Base-by-base conservation (phyloP, 1,140 invertebrate species). In the Hylaeus volcanicus region DNA sequence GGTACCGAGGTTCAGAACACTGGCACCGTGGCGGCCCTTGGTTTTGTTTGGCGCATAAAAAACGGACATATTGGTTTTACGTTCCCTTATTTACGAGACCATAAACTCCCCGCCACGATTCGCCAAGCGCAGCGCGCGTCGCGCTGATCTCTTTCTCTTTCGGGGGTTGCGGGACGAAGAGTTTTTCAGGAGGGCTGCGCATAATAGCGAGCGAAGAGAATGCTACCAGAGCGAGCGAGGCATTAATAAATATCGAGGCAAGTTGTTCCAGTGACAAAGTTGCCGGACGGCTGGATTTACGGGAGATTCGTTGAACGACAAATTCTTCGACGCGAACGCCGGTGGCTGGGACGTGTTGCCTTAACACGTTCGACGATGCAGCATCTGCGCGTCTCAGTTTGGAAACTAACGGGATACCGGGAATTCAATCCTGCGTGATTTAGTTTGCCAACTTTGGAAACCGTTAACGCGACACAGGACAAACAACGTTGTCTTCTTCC, bases 11-110 rank as follows among this genome's bases (percentile, higher is more conserved):
- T 26, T 26, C 26, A 0, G 26, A 26, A 26, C 26, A 26, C 26
- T 26, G 26, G 26, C 26, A 26, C 26, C 26, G 14, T 26, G 15
- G 55, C 69, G 51, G 74, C 58, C 14, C 37, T 53, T 41, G 84
- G 70, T 78, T 84, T 85, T 78, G 74, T 79, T 85, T 55, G 65
- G 14, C 39, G 74, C 37, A 72, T 86, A 89, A 87, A 89, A 89
- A 90, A 80, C 69, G 74, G 71, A 89, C 79, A 78, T 89, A 91
- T 90, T 88, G 90, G 81, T 89, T 91, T 91, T 91, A 90, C 87
- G 88, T 88, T 82, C 77, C 58, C 82, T 90, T 90, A 91, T 91
- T 92, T 92, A 92, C 88, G 91, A 89, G 88, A 91, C 81, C 87
- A 83, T 92, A 91, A 92, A 92, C 78, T 65, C 74, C 15, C 8